A percentile compares a stretch with the other conserved stretches of the same genome.
Conservation (phyloP, 2,888 invertebrate species). For the Nephrocerus scutellatus region DNA sequence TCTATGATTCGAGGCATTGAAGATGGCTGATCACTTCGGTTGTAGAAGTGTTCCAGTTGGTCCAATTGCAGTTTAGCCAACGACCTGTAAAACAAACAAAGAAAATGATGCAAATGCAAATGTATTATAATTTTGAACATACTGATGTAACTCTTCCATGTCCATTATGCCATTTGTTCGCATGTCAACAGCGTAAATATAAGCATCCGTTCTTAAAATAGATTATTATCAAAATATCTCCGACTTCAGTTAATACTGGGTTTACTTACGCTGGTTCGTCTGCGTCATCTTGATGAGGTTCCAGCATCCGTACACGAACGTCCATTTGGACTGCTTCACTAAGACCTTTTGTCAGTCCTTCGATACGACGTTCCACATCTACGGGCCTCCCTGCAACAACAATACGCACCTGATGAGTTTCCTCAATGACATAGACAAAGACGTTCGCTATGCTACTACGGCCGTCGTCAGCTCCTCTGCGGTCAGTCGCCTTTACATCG, state of each 20-base stretch:
- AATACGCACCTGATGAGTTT: constrained; percentile 71
- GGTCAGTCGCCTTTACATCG: constrained; percentile 81
- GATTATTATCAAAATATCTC: too few relatives aligned
- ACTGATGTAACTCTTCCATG: constrained; percentile 72
- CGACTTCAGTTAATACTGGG: too few relatives aligned
- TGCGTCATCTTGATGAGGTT: constrained; percentile 55
- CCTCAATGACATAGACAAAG: constrained; percentile 77
- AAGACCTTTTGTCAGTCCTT: constrained; percentile 61
- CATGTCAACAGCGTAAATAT: constrained; percentile 78
- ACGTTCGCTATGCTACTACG: constrained; percentile 78
- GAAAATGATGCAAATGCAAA: background rate
- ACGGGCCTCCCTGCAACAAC: constrained; percentile 70
- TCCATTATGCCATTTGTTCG: constrained; percentile 73
- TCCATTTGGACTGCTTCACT: constrained; percentile 71
- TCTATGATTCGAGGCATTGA: constrained; percentile 65
- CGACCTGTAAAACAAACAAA: constrained; percentile 49
- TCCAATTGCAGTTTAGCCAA: constrained; percentile 42
- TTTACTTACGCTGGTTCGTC: constrained; percentile 50
- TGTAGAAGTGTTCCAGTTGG: constrained; percentile 27
- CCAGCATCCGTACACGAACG: constrained; percentile 68
- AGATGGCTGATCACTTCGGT: too few relatives aligned
- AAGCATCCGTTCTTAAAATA: constrained; percentile 76
- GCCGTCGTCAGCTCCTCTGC: constrained; percentile 72
- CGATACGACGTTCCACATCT: constrained; percentile 64
- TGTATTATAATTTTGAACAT: constrained; percentile 31